Base-by-base conservation (phyloP, 2,113 vertebrate genomes). In the Nematolebias whitei region DNA sequence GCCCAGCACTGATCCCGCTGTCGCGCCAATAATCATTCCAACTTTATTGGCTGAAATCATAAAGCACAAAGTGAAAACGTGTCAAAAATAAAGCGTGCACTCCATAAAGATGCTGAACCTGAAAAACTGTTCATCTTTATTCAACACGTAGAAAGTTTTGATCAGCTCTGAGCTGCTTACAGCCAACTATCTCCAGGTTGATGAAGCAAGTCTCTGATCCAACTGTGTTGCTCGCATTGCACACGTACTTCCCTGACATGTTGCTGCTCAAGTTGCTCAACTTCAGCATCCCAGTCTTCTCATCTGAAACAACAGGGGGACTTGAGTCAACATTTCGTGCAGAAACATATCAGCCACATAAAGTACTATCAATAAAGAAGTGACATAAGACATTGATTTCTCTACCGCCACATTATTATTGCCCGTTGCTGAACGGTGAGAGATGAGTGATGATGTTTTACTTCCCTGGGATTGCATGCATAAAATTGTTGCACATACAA, bases 231-330 rank as follows among this genome's bases (percentile, higher is more conserved):
- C 56, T 85, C 56, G 94, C 92, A 0, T 60, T 92, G 87, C 96
- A 97, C 76, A 90, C 32, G 23, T 96, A 97, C 66, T 92, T 89
- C 60, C 96, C 96, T 0, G 94, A 94, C 93, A 94, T 95, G 71
- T 91, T 91, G 0, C 74, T 76, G 50, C 90, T 95, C 68, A 97
- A 89, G 76, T 96, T 96, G 67, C 23, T 94, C 62, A 97, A 88
- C 44, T 65, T 92, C 82, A 97, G 84, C 1, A 83, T 90, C 16
- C 96, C 96, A 0, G 38, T 79, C 23, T 68, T 74, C 35, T 82
- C 78, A 74, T 95, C 96, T 97, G 58, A 44, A 51, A 63, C 32
- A 50, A 0, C 1, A 35, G 4, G 7, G 50, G 11, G 41, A 19
- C 18, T 22, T 32, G 1, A 1, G 49, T 55, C 54, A 77, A 35